Conservation (phyloP, 53 echinoderm and acorn worm species). For the Zoroaster sp. region DNA sequence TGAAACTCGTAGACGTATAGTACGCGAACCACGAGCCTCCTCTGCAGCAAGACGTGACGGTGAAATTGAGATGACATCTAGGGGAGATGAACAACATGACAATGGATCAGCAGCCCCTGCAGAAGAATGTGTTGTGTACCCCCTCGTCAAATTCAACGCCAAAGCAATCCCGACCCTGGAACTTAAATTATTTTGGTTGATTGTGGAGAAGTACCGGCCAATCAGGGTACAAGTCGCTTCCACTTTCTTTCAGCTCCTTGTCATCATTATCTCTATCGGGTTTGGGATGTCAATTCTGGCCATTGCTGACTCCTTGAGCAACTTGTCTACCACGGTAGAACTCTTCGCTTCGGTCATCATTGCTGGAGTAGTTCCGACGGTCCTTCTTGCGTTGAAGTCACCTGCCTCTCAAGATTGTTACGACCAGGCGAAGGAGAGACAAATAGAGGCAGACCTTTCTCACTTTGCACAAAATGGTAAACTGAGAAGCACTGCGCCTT, state of each 20-base stretch:
- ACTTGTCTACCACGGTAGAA: slow-evolving; percentile 69
- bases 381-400: slow-evolving; percentile 68
- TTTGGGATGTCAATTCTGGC: slow-evolving; percentile 81
- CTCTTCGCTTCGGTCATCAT: slow-evolving; percentile 82
- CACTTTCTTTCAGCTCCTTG: slow-evolving; percentile 52
- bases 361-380: slow-evolving; percentile 74
- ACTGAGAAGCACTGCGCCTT: not conserved
- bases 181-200: slow-evolving; percentile 64
- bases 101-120: not conserved
- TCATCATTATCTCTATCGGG: slow-evolving; percentile 60
- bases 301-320: slow-evolving; percentile 66
- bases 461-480: slow-evolving; percentile 44
- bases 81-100: not conserved
- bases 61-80: not conserved
- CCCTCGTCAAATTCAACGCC: slow-evolving; percentile 39
- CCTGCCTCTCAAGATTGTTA: slow-evolving; percentile 75
- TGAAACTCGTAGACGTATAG: not conserved
- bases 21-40: not conserved
- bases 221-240: slow-evolving; percentile 59
- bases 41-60: not conserved
- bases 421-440: slow-evolving; percentile 54
- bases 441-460: slow-evolving; percentile 63
- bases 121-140: not conserved
- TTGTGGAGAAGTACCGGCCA: slow-evolving; percentile 74
- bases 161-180: slow-evolving; percentile 65